phyloP scores from a whole-genome alignment of 2,797 vertebrate genomes.

The Dipus sagitta region DNA sequence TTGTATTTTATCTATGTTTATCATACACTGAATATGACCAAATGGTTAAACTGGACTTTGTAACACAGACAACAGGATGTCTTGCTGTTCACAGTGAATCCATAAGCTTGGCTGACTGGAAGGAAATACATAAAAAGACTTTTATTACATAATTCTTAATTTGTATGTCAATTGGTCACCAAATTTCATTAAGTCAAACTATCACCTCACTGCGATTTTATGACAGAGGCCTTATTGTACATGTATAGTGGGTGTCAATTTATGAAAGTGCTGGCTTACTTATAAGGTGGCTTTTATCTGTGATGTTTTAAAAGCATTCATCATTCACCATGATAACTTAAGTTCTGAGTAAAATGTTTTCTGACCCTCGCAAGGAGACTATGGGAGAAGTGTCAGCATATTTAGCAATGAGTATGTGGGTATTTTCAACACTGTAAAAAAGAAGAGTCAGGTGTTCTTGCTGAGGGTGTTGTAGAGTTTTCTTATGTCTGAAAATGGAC shows the following conservation, averaged over 20 bases:
- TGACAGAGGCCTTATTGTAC: conserved; percentile 51
- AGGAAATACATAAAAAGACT: conserved; percentile 50
- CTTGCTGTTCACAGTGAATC: neutral
- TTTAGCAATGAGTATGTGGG: neutral
- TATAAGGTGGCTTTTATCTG: conserved; percentile 72
- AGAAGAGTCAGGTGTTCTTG: neutral
- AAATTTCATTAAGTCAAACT: conserved; percentile 69
- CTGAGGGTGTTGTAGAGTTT: neutral
- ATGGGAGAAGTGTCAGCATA: neutral
- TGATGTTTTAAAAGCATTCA: conserved; percentile 63
- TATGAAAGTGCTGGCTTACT: conserved; percentile 60
- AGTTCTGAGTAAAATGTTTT: conserved; percentile 65
- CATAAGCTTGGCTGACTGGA: neutral
- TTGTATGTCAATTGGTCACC: conserved; percentile 44
- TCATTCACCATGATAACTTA: conserved; percentile 74
- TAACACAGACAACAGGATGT: neutral
- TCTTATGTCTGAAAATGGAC: neutral
- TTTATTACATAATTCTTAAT: conserved; percentile 52
- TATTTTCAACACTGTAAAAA: conserved; percentile 18
- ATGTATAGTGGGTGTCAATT: conserved; percentile 64
- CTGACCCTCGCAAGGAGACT: conserved; percentile 1
- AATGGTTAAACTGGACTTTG: neutral
- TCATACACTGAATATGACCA: neutral
- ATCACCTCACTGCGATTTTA: conserved; percentile 62
- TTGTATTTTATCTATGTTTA: neutral